Evolutionary conservation across 1,140 invertebrate species (phyloP).

Genomic region (Cydia fagiglandana): DNA sequence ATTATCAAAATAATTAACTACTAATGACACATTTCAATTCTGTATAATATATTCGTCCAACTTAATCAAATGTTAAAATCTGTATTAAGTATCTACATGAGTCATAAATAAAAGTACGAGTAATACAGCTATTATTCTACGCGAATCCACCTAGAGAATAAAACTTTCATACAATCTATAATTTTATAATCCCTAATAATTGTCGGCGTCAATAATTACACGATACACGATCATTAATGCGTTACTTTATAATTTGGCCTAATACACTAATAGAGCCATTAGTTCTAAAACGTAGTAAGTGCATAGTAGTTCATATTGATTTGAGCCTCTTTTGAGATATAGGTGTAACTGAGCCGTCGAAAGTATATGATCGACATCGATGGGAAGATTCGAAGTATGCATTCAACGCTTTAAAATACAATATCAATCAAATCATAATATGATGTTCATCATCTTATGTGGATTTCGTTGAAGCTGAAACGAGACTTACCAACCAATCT

Average conservation of each 20-base stretch:
- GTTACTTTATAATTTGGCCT: slow-evolving; percentile 47
- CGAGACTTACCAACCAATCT: not conserved
- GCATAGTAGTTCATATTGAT: not conserved
- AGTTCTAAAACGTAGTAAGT: not conserved
- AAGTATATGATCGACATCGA: slow-evolving; percentile 26
- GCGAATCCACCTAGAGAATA: slow-evolving; percentile 32
- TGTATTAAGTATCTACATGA: not conserved
- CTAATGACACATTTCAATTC: too few relatives aligned
- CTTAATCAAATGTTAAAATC: not conserved
- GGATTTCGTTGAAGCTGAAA: not conserved
- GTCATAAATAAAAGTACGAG: not conserved
- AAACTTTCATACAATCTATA: slow-evolving; percentile 34
- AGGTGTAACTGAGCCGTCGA: slow-evolving; percentile 12
- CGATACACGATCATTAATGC: slow-evolving; percentile 55
- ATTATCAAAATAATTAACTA: too few relatives aligned
- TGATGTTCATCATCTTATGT: not conserved
- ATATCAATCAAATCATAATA: not conserved
- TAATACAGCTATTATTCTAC: not conserved
- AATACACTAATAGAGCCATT: slow-evolving; percentile 53
- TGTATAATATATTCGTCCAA: too few relatives aligned
- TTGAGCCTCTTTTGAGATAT: not conserved
- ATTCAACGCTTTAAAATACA: not conserved
- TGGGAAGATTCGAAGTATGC: slow-evolving; percentile 17
- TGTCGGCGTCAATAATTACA: slow-evolving; percentile 47
- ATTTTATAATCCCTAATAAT: slow-evolving; percentile 26